Conservation (phyloP, 92 coral and sea anemone genomes). For the Hydrozoanthus gracilis region DNA sequence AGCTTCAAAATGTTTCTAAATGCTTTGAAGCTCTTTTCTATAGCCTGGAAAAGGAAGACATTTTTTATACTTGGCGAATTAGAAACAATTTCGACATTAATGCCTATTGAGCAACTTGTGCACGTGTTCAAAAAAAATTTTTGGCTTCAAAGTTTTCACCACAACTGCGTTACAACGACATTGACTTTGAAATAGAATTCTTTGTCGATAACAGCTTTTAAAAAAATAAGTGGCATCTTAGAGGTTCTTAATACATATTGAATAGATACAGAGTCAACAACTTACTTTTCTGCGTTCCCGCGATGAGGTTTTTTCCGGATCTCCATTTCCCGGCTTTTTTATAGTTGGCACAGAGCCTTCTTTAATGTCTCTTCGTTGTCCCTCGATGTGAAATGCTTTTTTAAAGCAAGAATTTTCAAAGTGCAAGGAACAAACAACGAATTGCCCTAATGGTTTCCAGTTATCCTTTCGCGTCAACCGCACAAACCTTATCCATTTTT, state of each 20-base stretch:
- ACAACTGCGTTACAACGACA: neutral
- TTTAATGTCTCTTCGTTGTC: too few relatives aligned
- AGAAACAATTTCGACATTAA: too few relatives aligned
- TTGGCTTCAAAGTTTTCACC: neutral
- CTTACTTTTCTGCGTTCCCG: too few relatives aligned
- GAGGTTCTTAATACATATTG: neutral
- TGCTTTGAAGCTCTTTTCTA: too few relatives aligned
- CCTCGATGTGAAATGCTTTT: too few relatives aligned
- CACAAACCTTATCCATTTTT: neutral
- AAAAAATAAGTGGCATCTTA: too few relatives aligned
- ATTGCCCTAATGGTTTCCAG: neutral
- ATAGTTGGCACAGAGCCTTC: neutral
- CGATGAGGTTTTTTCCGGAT: neutral
- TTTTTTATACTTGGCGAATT: too few relatives aligned
- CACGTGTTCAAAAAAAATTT: neutral
- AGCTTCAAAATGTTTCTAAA: too few relatives aligned
- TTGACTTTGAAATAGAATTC: too few relatives aligned
- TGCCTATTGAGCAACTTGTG: neutral
- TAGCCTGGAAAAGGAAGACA: too few relatives aligned
- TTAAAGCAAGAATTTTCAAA: neutral
- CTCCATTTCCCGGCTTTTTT: neutral
- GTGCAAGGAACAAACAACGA: neutral
- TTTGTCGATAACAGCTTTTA: too few relatives aligned
- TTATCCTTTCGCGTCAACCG: neutral
- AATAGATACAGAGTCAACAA: neutral